phyloP scores from a whole-genome alignment of 1,140 invertebrate species.

The Drosophila neocordata region DNA sequence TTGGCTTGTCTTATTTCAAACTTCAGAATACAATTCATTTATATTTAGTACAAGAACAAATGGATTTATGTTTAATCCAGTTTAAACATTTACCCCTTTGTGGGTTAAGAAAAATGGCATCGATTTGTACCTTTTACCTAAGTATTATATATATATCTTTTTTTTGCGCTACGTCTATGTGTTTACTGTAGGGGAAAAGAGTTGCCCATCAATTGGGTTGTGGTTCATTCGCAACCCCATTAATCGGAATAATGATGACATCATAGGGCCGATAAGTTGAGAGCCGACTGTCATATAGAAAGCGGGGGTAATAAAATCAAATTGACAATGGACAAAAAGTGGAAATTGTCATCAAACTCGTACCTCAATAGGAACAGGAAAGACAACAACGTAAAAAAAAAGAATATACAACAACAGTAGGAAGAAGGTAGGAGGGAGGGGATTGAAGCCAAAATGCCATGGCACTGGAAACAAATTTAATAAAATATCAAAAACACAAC shows the following conservation, averaged over 20 bases:
- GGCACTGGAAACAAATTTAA: constrained; percentile 80
- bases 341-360: constrained; percentile 71
- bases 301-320: constrained; percentile 58
- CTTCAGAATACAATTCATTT: too few species aligned
- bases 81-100: too few species aligned
- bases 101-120: too few species aligned
- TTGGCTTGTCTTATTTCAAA: too few species aligned
- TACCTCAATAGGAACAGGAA: constrained; percentile 36
- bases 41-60: too few species aligned
- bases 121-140: too few species aligned
- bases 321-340: constrained; percentile 65
- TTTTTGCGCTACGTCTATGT: neutral
- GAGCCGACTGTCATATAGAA: constrained; percentile 22
- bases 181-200: neutral
- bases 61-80: too few species aligned
- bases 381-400: constrained; percentile 9
- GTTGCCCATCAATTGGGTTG: neutral
- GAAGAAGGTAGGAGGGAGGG: neutral
- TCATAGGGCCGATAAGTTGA: constrained; percentile 47
- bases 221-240: constrained; percentile 10
- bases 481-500: constrained; percentile 64
- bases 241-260: constrained; percentile 66
- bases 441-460: constrained; percentile 27
- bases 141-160: too few species aligned
- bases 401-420: neutral